Base-by-base conservation (phyloP, 2,113 vertebrate species). In the Chascanopsetta lugubris region DNA sequence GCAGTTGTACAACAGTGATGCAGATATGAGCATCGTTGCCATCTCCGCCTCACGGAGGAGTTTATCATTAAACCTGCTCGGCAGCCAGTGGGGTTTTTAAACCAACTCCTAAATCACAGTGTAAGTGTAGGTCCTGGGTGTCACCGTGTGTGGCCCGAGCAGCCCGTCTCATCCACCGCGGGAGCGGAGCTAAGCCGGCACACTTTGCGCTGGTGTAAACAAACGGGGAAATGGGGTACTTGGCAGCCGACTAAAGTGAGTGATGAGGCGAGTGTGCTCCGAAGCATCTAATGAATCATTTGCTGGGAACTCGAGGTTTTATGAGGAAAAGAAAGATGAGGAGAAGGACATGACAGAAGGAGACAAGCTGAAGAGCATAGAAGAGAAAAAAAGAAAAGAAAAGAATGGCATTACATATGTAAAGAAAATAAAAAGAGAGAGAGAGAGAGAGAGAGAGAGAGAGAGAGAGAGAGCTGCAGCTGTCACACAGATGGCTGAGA, bases 281-380 rank as follows among this genome's bases (percentile, higher is more conserved):
- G 86, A 89, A 87, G 88, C 86, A 84, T 89, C 86, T 86, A 87
- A 89, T 88, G 82, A 88, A 86, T 82, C 80, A 85, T 87, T 89
- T 88, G 73, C 82, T 84, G 80, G 80, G 85, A 89, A 88, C 75
- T 81, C 34, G 15, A 62, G 77, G 45, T 85, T 89, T 89, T 83
- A 86, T 85, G 78, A 85, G 85, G 68, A 73, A 88, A 84, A 74
- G 83, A 89, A 79, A 88, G 73, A 89, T 72, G 79, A 82, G 68
- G 79, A 76, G 48, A 62, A 59, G 63, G 77, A 86, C 72, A 72
- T 75, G 67, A 82, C 69, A 83, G 48, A 72, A 45, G 61, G 55
- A 50, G 78, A 65, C 49, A 49, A 74, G 80, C 77, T 71, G 62
- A 60, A 73, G 47, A 77, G 30, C 6, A 8, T 25, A 42, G 0